A percentile compares a stretch with the other conserved stretches of the same genome.
phyloP scores from a whole-genome alignment of 2,797 vertebrate genomes.

The Thamnophis elegans region DNA sequence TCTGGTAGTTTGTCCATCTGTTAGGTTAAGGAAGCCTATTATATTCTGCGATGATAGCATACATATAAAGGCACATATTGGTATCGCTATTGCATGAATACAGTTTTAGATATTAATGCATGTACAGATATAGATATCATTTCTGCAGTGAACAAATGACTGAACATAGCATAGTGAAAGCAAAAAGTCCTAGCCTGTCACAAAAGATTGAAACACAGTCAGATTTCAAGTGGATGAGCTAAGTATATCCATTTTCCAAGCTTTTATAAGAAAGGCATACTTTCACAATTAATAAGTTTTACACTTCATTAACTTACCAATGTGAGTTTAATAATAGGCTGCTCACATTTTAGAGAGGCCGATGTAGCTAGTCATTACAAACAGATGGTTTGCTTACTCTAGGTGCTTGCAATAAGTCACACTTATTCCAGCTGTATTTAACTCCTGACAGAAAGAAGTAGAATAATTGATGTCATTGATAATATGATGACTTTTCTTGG shows the following conservation, averaged over 20 bases:
- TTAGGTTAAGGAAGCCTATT: not conserved
- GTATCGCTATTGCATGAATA: not conserved
- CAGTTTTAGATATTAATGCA: not conserved
- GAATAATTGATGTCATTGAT: slow-evolving; percentile 44
- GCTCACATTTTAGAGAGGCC: slow-evolving; percentile 17
- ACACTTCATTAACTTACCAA: slow-evolving; percentile 48
- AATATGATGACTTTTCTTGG: slow-evolving; percentile 36
- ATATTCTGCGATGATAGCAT: not conserved
- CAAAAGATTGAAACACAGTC: not conserved
- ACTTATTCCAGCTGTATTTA: slow-evolving; percentile 30
- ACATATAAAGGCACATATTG: not conserved
- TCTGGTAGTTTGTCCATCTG: not conserved
- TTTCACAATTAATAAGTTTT: slow-evolving; percentile 40
- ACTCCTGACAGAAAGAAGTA: slow-evolving; percentile 24
- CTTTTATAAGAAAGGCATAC: slow-evolving; percentile 40
- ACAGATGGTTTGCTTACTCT: slow-evolving; percentile 39
- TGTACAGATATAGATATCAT: not conserved
- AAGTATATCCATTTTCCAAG: slow-evolving; percentile 12
- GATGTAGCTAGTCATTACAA: slow-evolving; percentile 47
- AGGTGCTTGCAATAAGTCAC: slow-evolving; percentile 25
- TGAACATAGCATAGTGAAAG: not conserved
- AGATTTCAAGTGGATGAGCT: slow-evolving; percentile 5
- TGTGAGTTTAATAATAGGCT: slow-evolving; percentile 52
- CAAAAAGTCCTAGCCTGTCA: not conserved
- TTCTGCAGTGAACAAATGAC: not conserved